phyloP scores from a whole-genome alignment of 2,888 invertebrate genomes.

The Idaea dimidiata region DNA sequence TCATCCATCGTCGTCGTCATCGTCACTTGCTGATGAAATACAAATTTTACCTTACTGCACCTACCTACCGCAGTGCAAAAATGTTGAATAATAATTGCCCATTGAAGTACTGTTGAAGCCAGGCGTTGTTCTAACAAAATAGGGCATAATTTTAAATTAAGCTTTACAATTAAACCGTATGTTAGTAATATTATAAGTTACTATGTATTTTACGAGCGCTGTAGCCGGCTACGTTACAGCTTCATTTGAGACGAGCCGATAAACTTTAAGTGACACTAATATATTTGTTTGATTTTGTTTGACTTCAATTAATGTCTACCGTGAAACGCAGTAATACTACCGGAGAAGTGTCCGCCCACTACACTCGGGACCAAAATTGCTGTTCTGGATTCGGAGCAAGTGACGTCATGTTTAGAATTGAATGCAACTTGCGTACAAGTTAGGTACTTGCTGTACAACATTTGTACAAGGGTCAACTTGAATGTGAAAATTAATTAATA shows the following conservation, averaged over 20 bases:
- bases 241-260: slow-evolving; percentile 21
- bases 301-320: slow-evolving; percentile 72
- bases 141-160: neutral
- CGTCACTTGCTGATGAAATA: too few species aligned
- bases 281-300: slow-evolving; percentile 60
- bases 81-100: too few species aligned
- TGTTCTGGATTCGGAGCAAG: neutral
- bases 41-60: too few species aligned
- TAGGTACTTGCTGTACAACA: too few species aligned
- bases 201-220: slow-evolving; percentile 15
- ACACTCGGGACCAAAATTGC: slow-evolving; percentile 38
- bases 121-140: too few species aligned
- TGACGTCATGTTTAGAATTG: too few species aligned
- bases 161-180: neutral
- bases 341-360: slow-evolving; percentile 52
- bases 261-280: slow-evolving; percentile 29
- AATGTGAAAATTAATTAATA: too few species aligned
- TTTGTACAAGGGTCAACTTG: too few species aligned
- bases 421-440: too few species aligned
- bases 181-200: neutral
- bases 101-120: too few species aligned
- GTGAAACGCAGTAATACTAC: slow-evolving; percentile 70
- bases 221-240: slow-evolving; percentile 12
- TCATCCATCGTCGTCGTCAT: too few species aligned
- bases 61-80: too few species aligned